phyloP scores from a whole-genome alignment of 2,797 vertebrate genomes.

The Myotis vivesi region DNA sequence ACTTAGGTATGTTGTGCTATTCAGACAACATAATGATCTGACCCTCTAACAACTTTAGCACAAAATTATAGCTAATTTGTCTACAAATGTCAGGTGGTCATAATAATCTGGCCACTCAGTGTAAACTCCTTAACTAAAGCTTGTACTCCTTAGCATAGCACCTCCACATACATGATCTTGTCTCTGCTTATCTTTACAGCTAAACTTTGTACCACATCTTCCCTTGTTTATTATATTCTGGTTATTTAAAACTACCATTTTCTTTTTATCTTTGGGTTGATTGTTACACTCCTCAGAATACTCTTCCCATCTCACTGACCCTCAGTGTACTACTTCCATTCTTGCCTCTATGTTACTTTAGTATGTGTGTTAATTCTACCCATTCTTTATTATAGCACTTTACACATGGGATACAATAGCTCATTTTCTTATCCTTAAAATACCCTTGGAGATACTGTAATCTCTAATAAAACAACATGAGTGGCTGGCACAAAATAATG shows the following conservation, averaged over 20 bases:
- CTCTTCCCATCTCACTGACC: neutral
- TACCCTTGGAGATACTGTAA: neutral
- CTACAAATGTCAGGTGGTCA: no score
- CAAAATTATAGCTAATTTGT: no score
- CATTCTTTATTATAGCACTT: neutral
- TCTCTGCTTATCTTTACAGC: neutral
- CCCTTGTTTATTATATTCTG: neutral
- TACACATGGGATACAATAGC: neutral
- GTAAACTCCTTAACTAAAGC: neutral
- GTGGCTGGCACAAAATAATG: neutral
- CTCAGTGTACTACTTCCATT: neutral
- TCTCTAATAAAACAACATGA: neutral
- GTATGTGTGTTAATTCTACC: neutral
- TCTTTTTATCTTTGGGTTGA: neutral
- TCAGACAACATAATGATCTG: no score
- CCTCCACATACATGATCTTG: neutral
- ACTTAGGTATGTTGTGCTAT: no score
- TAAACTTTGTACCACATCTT: neutral
- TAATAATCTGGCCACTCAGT: no score
- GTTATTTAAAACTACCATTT: neutral
- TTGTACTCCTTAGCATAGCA: neutral
- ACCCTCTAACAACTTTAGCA: no score
- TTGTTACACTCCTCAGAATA: neutral
- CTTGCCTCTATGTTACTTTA: neutral
- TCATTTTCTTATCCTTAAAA: neutral